Conservation (phyloP, 1,140 invertebrate species). For the Dolichoris vasculosae region DNA sequence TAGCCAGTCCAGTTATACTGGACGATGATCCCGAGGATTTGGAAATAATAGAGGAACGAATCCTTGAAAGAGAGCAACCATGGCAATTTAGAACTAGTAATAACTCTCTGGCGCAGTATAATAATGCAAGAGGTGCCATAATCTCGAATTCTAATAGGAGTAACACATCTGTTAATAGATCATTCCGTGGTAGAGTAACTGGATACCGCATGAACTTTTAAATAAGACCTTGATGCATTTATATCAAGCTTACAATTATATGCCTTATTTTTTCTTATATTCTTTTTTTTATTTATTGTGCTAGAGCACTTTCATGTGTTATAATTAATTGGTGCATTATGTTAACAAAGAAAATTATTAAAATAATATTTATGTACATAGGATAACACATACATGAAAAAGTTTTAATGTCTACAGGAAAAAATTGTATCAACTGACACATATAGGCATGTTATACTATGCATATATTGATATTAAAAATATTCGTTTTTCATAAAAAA, state of each 20-base stretch:
- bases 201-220: conserved; percentile 14
- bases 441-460: background rate
- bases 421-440: background rate
- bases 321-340: background rate
- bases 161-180: background rate
- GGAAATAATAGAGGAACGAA: conserved; percentile 47
- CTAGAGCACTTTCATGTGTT: background rate
- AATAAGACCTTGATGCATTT: background rate
- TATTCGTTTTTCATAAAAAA: background rate
- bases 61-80: background rate
- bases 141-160: background rate
- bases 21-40: conserved; percentile 44
- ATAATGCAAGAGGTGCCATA: conserved; percentile 1
- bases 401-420: conserved; percentile 22
- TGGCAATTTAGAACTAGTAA: background rate
- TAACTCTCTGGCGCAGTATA: background rate
- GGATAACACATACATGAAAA: background rate
- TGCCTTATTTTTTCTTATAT: background rate
- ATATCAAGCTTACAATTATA: too few relatives aligned
- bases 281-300: background rate
- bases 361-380: background rate
- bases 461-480: background rate
- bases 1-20: background rate
- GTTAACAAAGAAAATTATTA: background rate
- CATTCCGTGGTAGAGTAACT: conserved; percentile 40